A percentile compares a stretch with the other conserved stretches of the same genome.
Evolutionary conservation across 2,797 vertebrate genomes (phyloP).

Genomic region (Mallotus villosus): DNA sequence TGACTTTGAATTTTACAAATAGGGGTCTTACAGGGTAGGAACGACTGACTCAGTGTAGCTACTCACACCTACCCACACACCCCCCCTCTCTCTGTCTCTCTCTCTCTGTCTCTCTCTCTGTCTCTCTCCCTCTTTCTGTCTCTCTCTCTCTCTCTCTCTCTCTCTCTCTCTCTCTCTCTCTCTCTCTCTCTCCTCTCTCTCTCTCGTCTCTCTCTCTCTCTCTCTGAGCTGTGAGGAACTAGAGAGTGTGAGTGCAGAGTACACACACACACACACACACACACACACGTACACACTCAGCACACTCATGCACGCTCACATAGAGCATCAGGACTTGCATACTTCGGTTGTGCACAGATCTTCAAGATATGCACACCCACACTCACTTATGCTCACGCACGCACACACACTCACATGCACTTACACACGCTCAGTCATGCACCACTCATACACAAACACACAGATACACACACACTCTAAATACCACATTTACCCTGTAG

Average conservation of each 20-base stretch:
- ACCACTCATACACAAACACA: not conserved
- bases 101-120: constrained; percentile 1
- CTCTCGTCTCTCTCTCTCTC: not conserved
- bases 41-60: not conserved
- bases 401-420: not conserved
- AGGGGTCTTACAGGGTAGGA: too few relatives aligned
- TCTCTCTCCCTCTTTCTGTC: too few relatives aligned
- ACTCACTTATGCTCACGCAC: not conserved
- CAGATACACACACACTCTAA: constrained; percentile 5
- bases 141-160: too few relatives aligned
- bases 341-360: not conserved
- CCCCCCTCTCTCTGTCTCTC: not conserved
- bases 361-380: not conserved
- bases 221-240: not conserved
- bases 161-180: too few relatives aligned
- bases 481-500: not conserved
- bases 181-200: not conserved
- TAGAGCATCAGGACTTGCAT: too few relatives aligned
- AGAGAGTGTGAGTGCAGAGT: too few relatives aligned
- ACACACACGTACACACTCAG: not conserved
- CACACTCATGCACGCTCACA: not conserved
- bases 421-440: not conserved
- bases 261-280: not conserved
- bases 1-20: too few relatives aligned
- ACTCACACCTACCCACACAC: not conserved